Evolutionary conservation across 2,888 invertebrate genomes (phyloP), one percentile per base, ranked within the genome.

Genomic region (Euplagia quadripunctaria): DNA sequence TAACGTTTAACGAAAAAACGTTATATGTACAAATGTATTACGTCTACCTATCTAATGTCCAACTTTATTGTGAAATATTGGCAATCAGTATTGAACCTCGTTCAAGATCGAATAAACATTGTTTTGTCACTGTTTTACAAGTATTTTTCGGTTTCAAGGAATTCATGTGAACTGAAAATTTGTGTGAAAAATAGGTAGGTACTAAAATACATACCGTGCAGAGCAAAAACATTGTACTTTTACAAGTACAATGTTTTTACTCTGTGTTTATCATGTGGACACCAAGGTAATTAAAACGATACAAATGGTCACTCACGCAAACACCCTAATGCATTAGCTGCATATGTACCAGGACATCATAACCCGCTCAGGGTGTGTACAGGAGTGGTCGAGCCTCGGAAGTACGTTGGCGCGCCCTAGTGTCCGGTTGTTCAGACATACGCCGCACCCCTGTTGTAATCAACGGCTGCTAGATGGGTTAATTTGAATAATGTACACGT

Each of bases 401-500:
- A 69, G 61, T 43, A 52, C 49, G 20, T 11, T 20, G 20, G 67
- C 83, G 68, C 83, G 49, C 81, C 83, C 74, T 66, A 61, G 46
- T 12, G 70, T 64, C 66, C 46, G 58, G 46, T 41, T 42, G 68
- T 42, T 12, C 1, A 8, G 51, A 14, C 7, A 58, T 42, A 52
- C 68, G 31, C 76, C 83, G 9, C 83, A 77, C 83, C 82, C 81
- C 76, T 82, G 12, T 31, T 12, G 3, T 66, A 49, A 46, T 61
- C 69, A 69, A 69, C 69, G 61, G 69, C 46, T 69, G 61, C 6
- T 17, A 51, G 51, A 61, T 69, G 76, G 77, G 74, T 78, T 79
- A 17, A 83, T 83, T 74, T 75, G 65, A 71, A 73, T 81, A 79
- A 83, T 75, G 74, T 77, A 71, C 63, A 51, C n/a, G 51, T 51